phyloP scores from a whole-genome alignment of 2,797 vertebrate genomes.

The Typhlichthys subterraneus region DNA sequence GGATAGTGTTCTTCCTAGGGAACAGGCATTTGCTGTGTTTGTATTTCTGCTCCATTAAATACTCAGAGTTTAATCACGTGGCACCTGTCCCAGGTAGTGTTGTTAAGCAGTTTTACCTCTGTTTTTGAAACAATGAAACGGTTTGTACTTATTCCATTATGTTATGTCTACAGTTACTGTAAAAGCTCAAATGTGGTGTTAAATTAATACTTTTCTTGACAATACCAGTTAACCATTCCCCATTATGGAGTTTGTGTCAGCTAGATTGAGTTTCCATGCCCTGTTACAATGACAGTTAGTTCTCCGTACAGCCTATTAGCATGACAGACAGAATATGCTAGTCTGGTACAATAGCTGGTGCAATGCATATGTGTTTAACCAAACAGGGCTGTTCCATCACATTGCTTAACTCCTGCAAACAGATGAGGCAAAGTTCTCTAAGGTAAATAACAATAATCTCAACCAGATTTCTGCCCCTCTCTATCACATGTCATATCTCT shows the following conservation, averaged over 20 bases:
- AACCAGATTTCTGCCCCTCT: background rate
- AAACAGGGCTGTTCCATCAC: background rate
- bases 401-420: background rate
- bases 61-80: slow-evolving; percentile 56
- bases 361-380: background rate
- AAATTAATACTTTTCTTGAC: too few species aligned
- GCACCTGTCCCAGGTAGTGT: slow-evolving; percentile 29
- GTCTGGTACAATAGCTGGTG: slow-evolving; percentile 3
- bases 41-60: slow-evolving; percentile 75
- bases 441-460: background rate
- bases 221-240: too few species aligned
- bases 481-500: background rate
- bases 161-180: too few species aligned
- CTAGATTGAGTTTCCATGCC: too few species aligned
- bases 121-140: background rate
- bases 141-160: too few species aligned
- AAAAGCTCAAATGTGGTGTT: too few species aligned
- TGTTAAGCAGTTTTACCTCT: background rate
- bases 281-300: background rate
- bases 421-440: slow-evolving; percentile 2
- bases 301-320: background rate
- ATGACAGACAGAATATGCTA: background rate
- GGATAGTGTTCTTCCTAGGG: slow-evolving; percentile 35
- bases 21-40: slow-evolving; percentile 66
- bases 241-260: too few species aligned